These are phyloP conservation scores for Trochalopteron elliotii DNA, from an alignment of 2,113 vertebrate species.

Conservation along the genomic window DNA sequence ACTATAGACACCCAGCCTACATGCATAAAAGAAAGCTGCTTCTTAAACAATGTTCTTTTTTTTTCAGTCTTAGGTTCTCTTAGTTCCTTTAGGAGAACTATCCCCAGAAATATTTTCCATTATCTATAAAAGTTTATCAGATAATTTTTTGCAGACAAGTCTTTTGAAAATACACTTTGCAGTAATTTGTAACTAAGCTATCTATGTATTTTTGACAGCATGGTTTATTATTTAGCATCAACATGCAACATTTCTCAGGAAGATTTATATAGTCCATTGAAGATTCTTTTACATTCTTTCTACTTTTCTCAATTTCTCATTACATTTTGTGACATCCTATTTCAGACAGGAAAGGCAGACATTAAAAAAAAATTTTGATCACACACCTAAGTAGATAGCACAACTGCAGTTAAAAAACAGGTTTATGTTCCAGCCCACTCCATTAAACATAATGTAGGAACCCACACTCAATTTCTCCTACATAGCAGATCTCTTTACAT, in stretches of 20 bases:
- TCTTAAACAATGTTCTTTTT: not conserved
- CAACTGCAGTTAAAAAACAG: constrained; percentile 6
- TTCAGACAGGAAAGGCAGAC: constrained; percentile 8
- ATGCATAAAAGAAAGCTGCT: not conserved
- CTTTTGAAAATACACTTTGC: not conserved
- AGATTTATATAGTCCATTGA: not conserved
- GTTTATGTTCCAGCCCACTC: constrained; percentile 48
- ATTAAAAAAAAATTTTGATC: not conserved
- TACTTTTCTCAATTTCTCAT: not conserved
- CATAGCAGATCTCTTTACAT: not conserved
- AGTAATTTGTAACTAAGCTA: not conserved
- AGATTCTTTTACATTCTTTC: not conserved
- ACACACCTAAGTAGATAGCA: constrained; percentile 27
- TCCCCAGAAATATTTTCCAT: not conserved
- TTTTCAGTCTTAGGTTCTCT: not conserved
- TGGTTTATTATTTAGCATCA: not conserved
- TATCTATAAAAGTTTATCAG: not conserved
- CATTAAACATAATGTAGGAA: constrained; percentile 27
- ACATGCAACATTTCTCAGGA: not conserved
- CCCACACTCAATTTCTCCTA: not conserved
- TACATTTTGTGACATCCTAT: not conserved
- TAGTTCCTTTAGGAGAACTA: not conserved
- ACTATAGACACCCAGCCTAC: not conserved
- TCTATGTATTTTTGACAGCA: not conserved
- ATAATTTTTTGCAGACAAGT: not conserved